Evolutionary conservation across 2,888 invertebrate genomes (phyloP), one percentile per base, ranked within the genome.

Genomic region (Eueremaeus valkanovi): DNA sequence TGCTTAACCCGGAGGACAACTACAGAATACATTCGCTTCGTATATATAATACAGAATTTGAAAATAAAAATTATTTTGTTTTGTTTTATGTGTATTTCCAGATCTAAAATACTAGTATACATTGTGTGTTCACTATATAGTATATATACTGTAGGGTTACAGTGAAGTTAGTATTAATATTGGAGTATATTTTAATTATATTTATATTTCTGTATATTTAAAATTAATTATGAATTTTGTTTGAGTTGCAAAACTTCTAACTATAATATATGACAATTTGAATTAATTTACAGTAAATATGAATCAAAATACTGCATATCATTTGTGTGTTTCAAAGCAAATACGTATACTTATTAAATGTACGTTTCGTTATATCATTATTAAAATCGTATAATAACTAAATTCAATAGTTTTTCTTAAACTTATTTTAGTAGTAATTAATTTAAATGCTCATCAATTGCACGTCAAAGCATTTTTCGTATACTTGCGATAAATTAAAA

Each of bases 381-480:
- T n/a, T 18, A 55, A 24, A 55, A 6, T 63, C 31, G 33, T 27
- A 6, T 63, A 63, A 63, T 31, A 63, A 33, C 31, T 63, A 29
- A 61, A 31, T 5, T 61, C 8, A 63, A 55, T 55, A 24, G 18
- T n/a, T n/a, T n/a, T n/a, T n/a, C n/a, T n/a, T n/a, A n/a, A n/a
- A n/a, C n/a, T n/a, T 13, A 49, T 49, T 24, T 55, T 55, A 55
- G 55, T 55, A 61, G 21, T 55, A 55, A 55, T 55, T 55, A 11
- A 21, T 63, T 63, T 63, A 31, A 68, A 68, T 68, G 36, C 40
- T 42, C 40, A 68, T 68, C 68, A 42, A 68, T 68, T 68, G 68
- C 68, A 68, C 68, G 68, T 68, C 24, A 68, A 68, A 40, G 68
- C 68, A 68, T 68, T 68, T 66, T 36, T 66, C 68, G 68, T 68